phyloP scores from a whole-genome alignment of 2,888 invertebrate species.

The Noctuana brunneofusca region DNA sequence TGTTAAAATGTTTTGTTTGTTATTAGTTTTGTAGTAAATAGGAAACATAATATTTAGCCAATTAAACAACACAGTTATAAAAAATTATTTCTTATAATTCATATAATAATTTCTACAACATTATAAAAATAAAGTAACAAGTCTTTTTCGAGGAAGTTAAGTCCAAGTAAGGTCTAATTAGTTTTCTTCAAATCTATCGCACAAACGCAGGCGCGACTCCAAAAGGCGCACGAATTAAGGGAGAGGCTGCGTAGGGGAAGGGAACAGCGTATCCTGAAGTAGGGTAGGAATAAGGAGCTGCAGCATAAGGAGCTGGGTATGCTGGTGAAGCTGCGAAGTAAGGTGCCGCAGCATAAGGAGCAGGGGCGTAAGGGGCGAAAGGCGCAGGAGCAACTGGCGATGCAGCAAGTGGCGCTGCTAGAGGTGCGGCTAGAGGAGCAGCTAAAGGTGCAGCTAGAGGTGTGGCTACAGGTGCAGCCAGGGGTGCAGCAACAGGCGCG shows the following conservation, averaged over 20 bases:
- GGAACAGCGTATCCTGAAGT: conserved; percentile 48
- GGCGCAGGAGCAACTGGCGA: conserved; percentile 40
- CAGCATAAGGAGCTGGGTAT: conserved; percentile 47
- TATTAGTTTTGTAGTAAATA: no score
- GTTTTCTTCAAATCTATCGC: conserved; percentile 73
- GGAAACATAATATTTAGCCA: no score
- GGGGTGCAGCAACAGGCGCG: conserved; percentile 50
- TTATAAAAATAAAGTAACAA: conserved; percentile 39
- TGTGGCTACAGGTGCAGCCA: conserved; percentile 50
- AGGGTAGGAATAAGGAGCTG: conserved; percentile 42
- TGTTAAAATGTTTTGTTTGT: no score
- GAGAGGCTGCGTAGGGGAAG: conserved; percentile 50
- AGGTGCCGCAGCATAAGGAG: conserved; percentile 40
- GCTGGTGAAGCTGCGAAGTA: conserved; percentile 36
- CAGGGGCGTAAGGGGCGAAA: conserved; percentile 37
- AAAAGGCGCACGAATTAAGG: conserved; percentile 57
- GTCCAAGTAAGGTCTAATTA: conserved; percentile 62
- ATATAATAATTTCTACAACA: conserved; percentile 30
- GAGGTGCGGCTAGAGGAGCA: conserved; percentile 49
- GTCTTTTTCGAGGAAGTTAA: conserved; percentile 65
- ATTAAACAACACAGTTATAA: background rate
- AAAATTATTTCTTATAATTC: conserved; percentile 5
- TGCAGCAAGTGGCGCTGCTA: conserved; percentile 44
- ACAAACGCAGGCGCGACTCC: conserved; percentile 70
- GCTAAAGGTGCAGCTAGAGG: conserved; percentile 42